phyloP scores from a whole-genome alignment of 2,888 invertebrate species.

The Acanthacorydalis orientalis region DNA sequence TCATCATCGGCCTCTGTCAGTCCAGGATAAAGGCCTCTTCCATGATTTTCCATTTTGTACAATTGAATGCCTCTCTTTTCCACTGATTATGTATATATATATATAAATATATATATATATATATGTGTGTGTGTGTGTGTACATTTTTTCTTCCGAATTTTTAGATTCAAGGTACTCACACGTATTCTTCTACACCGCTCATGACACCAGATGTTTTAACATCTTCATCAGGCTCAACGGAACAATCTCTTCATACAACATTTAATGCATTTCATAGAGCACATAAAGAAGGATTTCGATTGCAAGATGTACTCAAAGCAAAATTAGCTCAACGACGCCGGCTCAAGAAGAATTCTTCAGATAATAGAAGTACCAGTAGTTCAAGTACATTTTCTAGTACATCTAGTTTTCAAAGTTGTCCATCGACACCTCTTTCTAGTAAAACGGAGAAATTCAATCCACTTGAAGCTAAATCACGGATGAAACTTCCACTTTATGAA shows the following conservation, averaged over 20 bases:
- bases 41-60: too few species aligned
- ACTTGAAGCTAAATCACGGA: background rate
- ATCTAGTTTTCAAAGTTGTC: constrained; percentile 21
- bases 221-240: constrained; percentile 28
- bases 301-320: constrained; percentile 54
- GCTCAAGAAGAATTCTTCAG: constrained; percentile 35
- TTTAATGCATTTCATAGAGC: constrained; percentile 52
- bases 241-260: constrained; percentile 39
- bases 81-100: too few species aligned
- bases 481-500: background rate
- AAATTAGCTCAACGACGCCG: constrained; percentile 51
- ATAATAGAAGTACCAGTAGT: constrained; percentile 21
- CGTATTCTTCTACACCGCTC: constrained; percentile 33
- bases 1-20: too few species aligned
- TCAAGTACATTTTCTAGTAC: constrained; percentile 25
- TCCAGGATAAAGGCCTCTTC: too few species aligned
- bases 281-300: constrained; percentile 51
- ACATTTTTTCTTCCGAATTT: background rate
- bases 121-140: background rate
- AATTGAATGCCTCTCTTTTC: too few species aligned
- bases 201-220: constrained; percentile 43
- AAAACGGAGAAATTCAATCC: background rate
- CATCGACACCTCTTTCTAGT: constrained; percentile 13
- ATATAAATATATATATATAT: too few species aligned
- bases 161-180: constrained; percentile 19